Evolutionary conservation across 2,797 vertebrate species (phyloP).

Genomic region (Ctenochaetus hawaiiensis): DNA sequence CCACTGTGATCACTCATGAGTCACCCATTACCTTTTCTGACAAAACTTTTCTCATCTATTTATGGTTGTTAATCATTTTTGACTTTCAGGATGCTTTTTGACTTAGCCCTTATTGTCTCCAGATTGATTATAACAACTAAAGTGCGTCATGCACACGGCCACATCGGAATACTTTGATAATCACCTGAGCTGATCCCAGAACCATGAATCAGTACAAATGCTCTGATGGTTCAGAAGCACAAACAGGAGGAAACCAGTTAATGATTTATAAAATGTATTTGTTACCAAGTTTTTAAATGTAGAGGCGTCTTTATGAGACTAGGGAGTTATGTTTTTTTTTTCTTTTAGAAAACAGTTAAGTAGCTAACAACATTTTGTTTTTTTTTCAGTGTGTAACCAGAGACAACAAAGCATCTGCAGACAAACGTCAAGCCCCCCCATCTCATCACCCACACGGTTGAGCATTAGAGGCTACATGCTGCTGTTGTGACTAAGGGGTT

Average conservation of each 20-base stretch:
- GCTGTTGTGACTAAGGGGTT: conserved; percentile 42
- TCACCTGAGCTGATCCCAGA: conserved; percentile 8
- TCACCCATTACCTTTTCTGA: background rate
- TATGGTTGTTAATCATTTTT: background rate
- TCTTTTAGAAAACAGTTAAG: background rate
- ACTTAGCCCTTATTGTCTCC: conserved; percentile 5
- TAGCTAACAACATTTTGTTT: too few relatives aligned
- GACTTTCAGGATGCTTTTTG: background rate
- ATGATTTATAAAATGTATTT: background rate
- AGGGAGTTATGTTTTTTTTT: conserved; percentile 4
- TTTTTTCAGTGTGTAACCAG: conserved; percentile 10
- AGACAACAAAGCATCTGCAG: conserved; percentile 39
- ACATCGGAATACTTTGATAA: background rate
- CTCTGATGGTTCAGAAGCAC: background rate
- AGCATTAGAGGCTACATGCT: conserved; percentile 25
- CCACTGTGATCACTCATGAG: background rate
- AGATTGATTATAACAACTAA: conserved; percentile 2
- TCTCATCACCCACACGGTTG: conserved; percentile 26
- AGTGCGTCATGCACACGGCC: conserved; percentile 1
- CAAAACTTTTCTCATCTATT: background rate
- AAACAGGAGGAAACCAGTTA: background rate
- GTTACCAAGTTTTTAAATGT: background rate
- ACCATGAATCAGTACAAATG: background rate
- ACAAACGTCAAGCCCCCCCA: background rate
- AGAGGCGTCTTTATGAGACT: background rate